Percentiles rank a stretch among this genome's conserved stretches.
These are phyloP conservation scores for Stictocephala bisonia DNA, from an alignment of 2,888 invertebrate species.

Conservation along the genomic window DNA sequence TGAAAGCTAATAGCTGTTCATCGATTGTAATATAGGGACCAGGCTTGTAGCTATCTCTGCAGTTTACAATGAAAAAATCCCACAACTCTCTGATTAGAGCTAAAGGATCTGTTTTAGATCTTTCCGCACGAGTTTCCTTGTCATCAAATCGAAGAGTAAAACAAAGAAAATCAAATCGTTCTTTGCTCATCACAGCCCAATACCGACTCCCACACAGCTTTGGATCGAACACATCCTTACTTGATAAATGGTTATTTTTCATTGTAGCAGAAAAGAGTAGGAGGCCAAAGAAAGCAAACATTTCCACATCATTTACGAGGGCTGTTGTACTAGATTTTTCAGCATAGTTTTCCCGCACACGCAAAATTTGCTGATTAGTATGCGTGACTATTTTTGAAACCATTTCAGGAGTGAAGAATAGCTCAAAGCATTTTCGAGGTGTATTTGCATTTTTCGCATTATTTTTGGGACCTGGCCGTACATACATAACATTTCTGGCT, in stretches of 20 bases:
- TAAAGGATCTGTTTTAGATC: constrained; percentile 17
- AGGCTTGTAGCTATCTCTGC: constrained; percentile 51
- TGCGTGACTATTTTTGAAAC: constrained; percentile 3
- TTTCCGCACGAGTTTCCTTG: constrained; percentile 35
- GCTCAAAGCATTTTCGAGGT: constrained; percentile 14
- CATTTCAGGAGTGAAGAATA: constrained; percentile 25
- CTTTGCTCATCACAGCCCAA: constrained; percentile 24
- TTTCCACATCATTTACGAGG: background rate
- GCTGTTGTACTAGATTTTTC: constrained; percentile 14
- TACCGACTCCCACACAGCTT: constrained; percentile 22
- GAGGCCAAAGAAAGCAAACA: constrained; percentile 14
- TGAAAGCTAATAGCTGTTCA: constrained; percentile 56
- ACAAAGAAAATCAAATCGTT: constrained; percentile 32
- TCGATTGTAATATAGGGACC: constrained; percentile 55
- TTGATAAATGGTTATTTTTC: constrained; percentile 30
- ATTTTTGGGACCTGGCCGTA: constrained; percentile 2
- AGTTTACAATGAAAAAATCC: constrained; percentile 19
- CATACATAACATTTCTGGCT: constrained; percentile 6
- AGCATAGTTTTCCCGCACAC: constrained; percentile 4
- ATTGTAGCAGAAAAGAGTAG: constrained; percentile 15
- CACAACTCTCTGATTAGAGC: constrained; percentile 40
- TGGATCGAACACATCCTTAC: constrained; percentile 8
- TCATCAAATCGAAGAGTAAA: constrained; percentile 47
- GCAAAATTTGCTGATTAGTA: constrained; percentile 23
- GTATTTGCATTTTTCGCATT: constrained; percentile 25